Base-by-base conservation (phyloP, 2,888 invertebrate species). In the Amphiduros pacificus region DNA sequence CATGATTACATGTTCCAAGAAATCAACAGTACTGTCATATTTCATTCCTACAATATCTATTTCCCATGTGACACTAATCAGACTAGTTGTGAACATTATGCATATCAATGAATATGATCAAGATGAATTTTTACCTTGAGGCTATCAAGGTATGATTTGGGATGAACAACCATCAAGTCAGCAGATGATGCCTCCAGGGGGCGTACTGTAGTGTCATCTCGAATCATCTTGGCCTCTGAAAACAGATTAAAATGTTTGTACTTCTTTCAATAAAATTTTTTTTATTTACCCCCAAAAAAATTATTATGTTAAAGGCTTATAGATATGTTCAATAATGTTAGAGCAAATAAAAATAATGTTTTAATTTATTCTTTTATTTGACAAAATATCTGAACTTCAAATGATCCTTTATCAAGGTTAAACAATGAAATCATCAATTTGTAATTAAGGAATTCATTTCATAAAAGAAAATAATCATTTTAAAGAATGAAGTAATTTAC, bases 91-190 rank as follows among this genome's bases (percentile, higher is more conserved):
- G 11, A 14, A 36, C 36, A 36, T 36, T 17, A 36, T 36, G 17
- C 36, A 17, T 17, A 36, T 36, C 17, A 14, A 17, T 36, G 17
- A 36, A 36, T 36, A 14, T 9, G 9, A 14, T 36, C 9, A 14
- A 17, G 36, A 36, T 14, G 4, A 26, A 22, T 24, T n/a, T 28
- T 44, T 70, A 81, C 83, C 84, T 89, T 90, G 56, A 93, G 84
- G 69, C 89, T 89, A 65, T 87, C 87, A 24, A 94, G 84, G 81
- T 94, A 94, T 67, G 86, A 85, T 69, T 86, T 85, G 0, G 89
- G 87, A 76, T 94, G 94, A 20, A 92, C 91, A 51, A 89, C 83
- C n/a, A 89, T 80, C 28, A 94, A 83, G 74, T 93, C 92, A 62
- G 86, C 85, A 64, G 88, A 87, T 11, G 86, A 85, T 0, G 91